These are phyloP conservation scores for Thamnophis sirtalis DNA, from an alignment of 2,113 vertebrate species.

Conservation along the genomic window DNA sequence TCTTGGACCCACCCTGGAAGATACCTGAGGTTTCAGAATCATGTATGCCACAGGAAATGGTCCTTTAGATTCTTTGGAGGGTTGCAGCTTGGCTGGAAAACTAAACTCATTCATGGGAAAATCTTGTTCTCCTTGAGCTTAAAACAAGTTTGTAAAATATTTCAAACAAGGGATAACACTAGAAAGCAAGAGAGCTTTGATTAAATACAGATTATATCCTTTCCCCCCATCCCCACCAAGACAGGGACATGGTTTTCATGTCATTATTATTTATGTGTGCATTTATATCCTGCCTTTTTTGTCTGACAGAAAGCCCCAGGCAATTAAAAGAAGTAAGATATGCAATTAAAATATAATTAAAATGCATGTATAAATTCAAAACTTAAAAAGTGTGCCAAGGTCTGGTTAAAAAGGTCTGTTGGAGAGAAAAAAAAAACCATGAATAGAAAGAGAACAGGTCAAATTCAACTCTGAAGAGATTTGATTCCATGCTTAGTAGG, in stretches of 20 bases:
- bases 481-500: not conserved
- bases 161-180: not conserved
- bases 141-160: not conserved
- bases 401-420: not conserved
- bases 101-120: not conserved
- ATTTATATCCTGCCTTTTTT: not conserved
- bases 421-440: not conserved
- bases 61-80: not conserved
- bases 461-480: not conserved
- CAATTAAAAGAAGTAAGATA: not conserved
- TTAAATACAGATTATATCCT: not conserved
- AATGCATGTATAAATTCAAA: not conserved
- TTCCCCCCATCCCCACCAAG: not conserved
- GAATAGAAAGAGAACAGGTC: not conserved
- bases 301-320: not conserved
- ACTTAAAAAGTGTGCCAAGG: not conserved
- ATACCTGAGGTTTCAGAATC: not conserved
- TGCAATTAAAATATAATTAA: not conserved
- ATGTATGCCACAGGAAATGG: not conserved
- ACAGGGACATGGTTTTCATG: not conserved
- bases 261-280: not conserved
- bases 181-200: not conserved
- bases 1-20: not conserved
- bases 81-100: not conserved
- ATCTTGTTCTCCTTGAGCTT: not conserved